A percentile compares a stretch with the other conserved stretches of the same genome.
Conservation (phyloP, 1,140 invertebrate species). For the Limonius californicus region DNA sequence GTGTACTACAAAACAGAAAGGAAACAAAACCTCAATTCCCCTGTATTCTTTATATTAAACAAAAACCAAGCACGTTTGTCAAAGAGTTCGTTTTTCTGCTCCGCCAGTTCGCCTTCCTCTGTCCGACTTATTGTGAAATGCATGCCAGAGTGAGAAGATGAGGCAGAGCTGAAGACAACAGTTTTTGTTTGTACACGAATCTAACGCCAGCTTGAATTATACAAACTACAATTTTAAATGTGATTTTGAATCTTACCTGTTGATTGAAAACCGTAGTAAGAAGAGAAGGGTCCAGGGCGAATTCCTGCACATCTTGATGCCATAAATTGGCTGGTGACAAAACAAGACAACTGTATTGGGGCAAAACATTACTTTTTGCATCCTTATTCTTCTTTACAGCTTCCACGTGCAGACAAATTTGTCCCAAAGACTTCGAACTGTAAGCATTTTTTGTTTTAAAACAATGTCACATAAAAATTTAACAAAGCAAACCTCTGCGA, state of each 20-base stretch:
- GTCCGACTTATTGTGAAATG: too few species aligned
- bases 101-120: too few species aligned
- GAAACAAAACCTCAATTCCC: too few species aligned
- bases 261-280: constrained; percentile 77
- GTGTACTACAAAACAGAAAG: too few species aligned
- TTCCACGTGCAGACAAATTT: constrained; percentile 86
- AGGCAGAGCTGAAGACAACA: not conserved
- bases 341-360: constrained; percentile 89
- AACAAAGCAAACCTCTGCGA: constrained; percentile 60
- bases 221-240: constrained; percentile 16
- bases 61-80: too few species aligned
- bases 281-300: constrained; percentile 72
- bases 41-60: too few species aligned
- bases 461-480: too few species aligned
- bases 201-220: not conserved
- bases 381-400: constrained; percentile 60
- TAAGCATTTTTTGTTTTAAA: constrained; percentile 22
- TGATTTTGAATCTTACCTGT: constrained; percentile 58
- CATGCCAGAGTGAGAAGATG: too few species aligned
- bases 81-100: too few species aligned
- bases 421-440: constrained; percentile 57
- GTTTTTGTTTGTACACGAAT: too few species aligned
- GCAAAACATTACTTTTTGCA: constrained; percentile 61
- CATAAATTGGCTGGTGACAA: constrained; percentile 92
- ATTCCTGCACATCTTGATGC: constrained; percentile 76